phyloP scores from a whole-genome alignment of 2,888 invertebrate species.

The Tortricodes alternella region DNA sequence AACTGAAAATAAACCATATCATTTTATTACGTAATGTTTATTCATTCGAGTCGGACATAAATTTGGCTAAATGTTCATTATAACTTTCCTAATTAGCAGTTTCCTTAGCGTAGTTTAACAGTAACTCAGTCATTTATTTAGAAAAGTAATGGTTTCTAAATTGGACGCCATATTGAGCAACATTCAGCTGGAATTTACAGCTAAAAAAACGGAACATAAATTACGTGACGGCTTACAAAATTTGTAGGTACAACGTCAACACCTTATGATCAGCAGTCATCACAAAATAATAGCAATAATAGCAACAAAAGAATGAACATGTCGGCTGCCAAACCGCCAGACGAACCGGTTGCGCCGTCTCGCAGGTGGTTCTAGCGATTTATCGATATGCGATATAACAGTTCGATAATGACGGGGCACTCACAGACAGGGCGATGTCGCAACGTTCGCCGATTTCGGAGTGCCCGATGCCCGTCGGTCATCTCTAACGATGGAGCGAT shows the following conservation, averaged over 20 bases:
- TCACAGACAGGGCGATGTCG: constrained; percentile 62
- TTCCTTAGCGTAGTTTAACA: too few species aligned
- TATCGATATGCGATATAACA: constrained; percentile 69
- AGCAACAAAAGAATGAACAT: constrained; percentile 77
- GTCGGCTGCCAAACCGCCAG: constrained; percentile 72
- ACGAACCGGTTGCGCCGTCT: constrained; percentile 50
- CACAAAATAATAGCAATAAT: constrained; percentile 68
- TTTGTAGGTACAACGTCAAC: constrained; percentile 19
- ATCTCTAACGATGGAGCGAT: constrained; percentile 80
- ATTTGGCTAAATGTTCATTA: constrained; percentile 17
- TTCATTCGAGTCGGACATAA: constrained; percentile 38
- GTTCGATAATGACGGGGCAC: constrained; percentile 63
- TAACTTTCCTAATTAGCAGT: constrained; percentile 7
- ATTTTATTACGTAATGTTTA: constrained; percentile 57
- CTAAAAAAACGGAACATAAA: neutral
- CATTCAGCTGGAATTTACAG: too few species aligned
- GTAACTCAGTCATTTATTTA: too few species aligned
- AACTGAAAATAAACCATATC: constrained; percentile 68
- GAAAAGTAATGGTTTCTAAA: too few species aligned
- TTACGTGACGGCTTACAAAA: constrained; percentile 18
- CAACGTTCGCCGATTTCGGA: constrained; percentile 73
- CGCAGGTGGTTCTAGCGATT: constrained; percentile 74
- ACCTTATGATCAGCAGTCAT: constrained; percentile 58
- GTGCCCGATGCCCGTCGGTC: constrained; percentile 73
- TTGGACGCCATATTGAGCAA: too few species aligned